Base-by-base conservation (phyloP, 2,113 vertebrate species). In the Ceratotherium simum region DNA sequence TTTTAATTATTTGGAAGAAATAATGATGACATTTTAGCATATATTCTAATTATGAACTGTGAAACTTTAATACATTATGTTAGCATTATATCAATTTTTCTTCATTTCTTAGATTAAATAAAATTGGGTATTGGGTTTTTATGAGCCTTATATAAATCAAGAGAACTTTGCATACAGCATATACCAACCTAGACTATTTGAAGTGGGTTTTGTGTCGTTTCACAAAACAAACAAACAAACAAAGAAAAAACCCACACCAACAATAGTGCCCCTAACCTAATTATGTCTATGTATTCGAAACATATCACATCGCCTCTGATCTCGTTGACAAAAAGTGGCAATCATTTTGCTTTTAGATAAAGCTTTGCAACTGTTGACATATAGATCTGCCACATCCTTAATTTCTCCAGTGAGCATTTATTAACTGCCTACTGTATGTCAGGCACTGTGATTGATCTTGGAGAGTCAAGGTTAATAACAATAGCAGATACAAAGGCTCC, bases 1-100 rank as follows among this genome's bases (percentile, higher is more conserved):
- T 97, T 98, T 98, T 98, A 98, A 98, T 99, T 98, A 97, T 95
- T 98, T 95, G 93, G 95, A 92, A 98, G 96, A 95, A 98, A 97
- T 86, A 97, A 93, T 36, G 97, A 93, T 97, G 92, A 76, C 65
- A 91, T 98, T 98, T 98, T 97, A 95, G 83, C 42, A 96, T 98
- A 80, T 98, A 98, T 98, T 98, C 69, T 98, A 98, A 98, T 98
- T 98, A 97, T 87, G 90, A 97, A 94, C 85, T 97, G 91, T 97
- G 97, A 98, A 99, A 98, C 65, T 97, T 96, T 98, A 98, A 98
- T 96, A 83, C 36, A 94, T 97, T 98, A 98, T 92, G 27, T 96
- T 97, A 98, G 97, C 97, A 97, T 92, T 95, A 89, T 95, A 95
- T 95, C 97, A 98, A 81, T 96, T 97, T 98, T 98, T 98, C 93